Evolutionary conservation across 2,113 vertebrate species (phyloP), one percentile per base, ranked within the genome.

Genomic region (Esox niger): DNA sequence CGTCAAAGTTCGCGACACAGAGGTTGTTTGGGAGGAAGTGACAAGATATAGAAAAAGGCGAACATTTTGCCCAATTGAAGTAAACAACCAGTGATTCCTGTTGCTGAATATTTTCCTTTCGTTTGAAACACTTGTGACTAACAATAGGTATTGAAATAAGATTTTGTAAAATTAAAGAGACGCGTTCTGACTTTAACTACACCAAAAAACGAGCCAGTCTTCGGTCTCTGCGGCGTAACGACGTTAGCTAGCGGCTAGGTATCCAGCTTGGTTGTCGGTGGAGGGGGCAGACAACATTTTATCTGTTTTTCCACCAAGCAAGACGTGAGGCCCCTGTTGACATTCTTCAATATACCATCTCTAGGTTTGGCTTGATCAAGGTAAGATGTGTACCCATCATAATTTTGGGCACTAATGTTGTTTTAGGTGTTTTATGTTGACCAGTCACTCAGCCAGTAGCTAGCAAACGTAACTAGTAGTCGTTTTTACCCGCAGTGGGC

Each of bases 11-110:
- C 65, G 3, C 66, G 68, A 79, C 77, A 27, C 57, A 26, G 32
- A 43, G 73, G 84, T 89, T 90, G 88, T 90, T 90, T 88, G 88
- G 88, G 86, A 90, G 86, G 88, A 90, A 87, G 84, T 88, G 82
- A 62, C 47, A 72, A 1, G 49, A 21, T 56, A 69, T 73, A 54
- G 71, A 67, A 73, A 27, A 82, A 84, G 74, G 21, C 5, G 5
- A 6, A 38, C 35, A n/a, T 21, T 52, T 21, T 17, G 20, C n/a
- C 47, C 47, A 21, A 17, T 52, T 21, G 6, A 52, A n/a, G n/a
- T 52, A 52, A 23, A 52, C 47, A 11, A 8, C 0, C 8, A 52
- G 8, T 11, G n/a, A 52, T 21, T 21, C 20, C n/a, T 52, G 11
- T 52, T 7, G n/a, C 20, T 23, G n/a, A 21, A 52, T 23, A 3